A percentile compares a stretch with the other conserved stretches of the same genome.
These are phyloP conservation scores for Zosterops pallidus DNA, from an alignment of 2,113 vertebrate species.

Conservation along the genomic window DNA sequence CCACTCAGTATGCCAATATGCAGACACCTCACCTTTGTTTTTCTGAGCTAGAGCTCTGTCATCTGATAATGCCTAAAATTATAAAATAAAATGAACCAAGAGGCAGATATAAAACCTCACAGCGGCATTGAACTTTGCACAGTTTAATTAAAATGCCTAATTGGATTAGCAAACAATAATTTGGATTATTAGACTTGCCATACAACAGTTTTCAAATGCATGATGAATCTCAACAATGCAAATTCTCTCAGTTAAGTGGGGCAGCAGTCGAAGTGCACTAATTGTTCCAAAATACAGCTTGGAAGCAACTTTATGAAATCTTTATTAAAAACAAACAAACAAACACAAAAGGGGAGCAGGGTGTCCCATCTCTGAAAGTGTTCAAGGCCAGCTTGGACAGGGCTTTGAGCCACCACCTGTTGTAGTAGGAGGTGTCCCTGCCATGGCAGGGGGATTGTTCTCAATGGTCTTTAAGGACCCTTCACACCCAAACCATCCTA, in stretches of 20 bases:
- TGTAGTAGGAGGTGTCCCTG: background rate
- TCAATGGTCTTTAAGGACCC: background rate
- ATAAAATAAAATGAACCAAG: background rate
- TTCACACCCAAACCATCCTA: background rate
- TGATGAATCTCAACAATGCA: background rate
- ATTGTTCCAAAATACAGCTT: background rate
- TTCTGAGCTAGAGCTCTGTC: background rate
- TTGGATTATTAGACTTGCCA: constrained; percentile 34
- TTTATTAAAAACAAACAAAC: background rate
- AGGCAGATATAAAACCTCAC: background rate
- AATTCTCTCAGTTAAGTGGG: background rate
- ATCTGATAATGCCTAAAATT: background rate
- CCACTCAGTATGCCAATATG: background rate
- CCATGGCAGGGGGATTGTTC: background rate
- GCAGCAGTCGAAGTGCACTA: background rate
- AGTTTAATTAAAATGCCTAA: constrained; percentile 27
- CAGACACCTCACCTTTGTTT: background rate
- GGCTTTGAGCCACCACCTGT: background rate
- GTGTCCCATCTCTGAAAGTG: background rate
- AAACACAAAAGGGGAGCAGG: background rate
- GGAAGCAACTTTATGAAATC: background rate
- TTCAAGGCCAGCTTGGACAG: background rate
- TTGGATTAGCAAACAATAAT: constrained; percentile 31
- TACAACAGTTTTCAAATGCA: background rate
- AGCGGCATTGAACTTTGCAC: background rate